A percentile compares a stretch with the other conserved stretches of the same genome.
These are phyloP conservation scores for Hippolais icterina DNA, from an alignment of 2,113 vertebrate genomes.

Conservation along the genomic window DNA sequence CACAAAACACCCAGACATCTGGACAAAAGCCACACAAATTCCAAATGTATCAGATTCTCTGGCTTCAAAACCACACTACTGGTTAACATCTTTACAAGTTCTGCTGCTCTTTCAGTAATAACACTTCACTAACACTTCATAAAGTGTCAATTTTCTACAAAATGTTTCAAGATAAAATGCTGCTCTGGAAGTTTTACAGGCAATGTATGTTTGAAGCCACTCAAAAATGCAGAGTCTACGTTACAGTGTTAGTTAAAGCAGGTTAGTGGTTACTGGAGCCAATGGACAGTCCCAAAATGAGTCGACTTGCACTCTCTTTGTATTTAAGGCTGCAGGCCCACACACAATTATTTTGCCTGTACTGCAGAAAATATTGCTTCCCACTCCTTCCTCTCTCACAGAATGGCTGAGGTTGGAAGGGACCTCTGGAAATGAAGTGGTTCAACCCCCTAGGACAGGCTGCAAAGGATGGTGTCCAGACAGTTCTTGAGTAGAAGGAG, in stretches of 20 bases:
- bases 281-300: accelerated
- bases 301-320: neutral
- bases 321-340: neutral
- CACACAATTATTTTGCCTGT: neutral
- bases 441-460: neutral
- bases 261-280: neutral
- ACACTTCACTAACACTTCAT: neutral
- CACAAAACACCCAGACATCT: neutral
- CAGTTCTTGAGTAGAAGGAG: neutral
- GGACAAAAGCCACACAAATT: neutral
- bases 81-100: neutral
- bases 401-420: neutral
- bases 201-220: neutral
- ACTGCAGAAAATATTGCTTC: neutral
- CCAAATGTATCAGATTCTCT: neutral
- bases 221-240: neutral
- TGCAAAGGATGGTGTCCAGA: neutral
- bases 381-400: neutral
- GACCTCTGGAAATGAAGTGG: neutral
- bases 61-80: neutral
- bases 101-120: neutral
- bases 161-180: neutral
- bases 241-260: neutral
- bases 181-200: neutral
- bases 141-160: neutral